These are phyloP conservation scores for Metopia argyrocephala DNA, from an alignment of 2,888 invertebrate genomes.

Conservation along the genomic window DNA sequence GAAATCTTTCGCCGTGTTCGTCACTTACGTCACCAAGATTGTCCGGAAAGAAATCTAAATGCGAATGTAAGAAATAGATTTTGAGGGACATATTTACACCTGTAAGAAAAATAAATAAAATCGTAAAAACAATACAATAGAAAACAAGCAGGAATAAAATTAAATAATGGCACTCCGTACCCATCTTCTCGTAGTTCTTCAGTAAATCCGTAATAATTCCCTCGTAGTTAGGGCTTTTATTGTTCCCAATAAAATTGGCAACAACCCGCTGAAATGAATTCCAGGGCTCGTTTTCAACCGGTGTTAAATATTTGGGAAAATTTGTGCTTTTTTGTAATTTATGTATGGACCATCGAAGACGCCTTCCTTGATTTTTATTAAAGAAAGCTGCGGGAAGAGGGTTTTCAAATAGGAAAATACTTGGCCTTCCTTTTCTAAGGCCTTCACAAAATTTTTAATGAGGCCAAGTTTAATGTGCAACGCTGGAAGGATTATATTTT, in stretches of 20 bases:
- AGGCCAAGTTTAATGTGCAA: background rate
- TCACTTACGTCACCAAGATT: too few species aligned
- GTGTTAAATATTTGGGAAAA: constrained; percentile 1
- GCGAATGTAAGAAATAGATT: too few species aligned
- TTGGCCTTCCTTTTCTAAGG: background rate
- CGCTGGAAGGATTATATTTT: background rate
- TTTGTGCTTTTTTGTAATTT: background rate
- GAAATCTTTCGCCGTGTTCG: too few species aligned
- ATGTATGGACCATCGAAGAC: background rate
- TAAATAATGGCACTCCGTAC: background rate
- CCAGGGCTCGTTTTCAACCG: background rate
- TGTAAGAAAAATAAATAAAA: too few species aligned
- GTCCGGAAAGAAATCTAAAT: too few species aligned
- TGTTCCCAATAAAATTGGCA: constrained; percentile 1
- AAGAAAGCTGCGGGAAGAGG: constrained; percentile 2
- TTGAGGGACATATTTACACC: too few species aligned
- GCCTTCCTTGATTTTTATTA: background rate
- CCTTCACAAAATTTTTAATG: background rate
- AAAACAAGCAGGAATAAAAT: too few species aligned
- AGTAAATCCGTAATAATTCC: too few species aligned
- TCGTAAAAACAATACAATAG: too few species aligned
- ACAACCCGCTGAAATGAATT: constrained; percentile 2
- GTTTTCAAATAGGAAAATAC: background rate
- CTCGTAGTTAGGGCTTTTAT: too few species aligned
- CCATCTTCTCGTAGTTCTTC: background rate